These are phyloP conservation scores for Rhipidura dahli DNA, from an alignment of 2,113 vertebrate genomes.

Conservation along the genomic window DNA sequence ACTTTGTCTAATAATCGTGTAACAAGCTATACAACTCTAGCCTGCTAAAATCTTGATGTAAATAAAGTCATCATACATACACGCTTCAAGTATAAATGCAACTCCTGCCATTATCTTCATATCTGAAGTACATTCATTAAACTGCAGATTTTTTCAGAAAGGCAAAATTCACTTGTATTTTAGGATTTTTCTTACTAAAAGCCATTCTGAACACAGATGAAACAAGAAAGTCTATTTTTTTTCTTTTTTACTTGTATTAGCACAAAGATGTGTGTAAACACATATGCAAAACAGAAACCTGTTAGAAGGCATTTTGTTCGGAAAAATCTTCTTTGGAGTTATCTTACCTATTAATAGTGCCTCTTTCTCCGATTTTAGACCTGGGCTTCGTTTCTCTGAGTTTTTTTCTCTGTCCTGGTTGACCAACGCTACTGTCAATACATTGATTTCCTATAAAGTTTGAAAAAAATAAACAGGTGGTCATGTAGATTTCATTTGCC, in stretches of 20 bases:
- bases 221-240: fast-evolving
- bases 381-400: constrained; percentile 73
- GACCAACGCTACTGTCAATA: constrained; percentile 77
- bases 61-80: background rate
- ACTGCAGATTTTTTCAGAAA: background rate
- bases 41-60: background rate
- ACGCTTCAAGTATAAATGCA: background rate
- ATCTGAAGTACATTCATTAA: background rate
- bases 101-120: background rate
- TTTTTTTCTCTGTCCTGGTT: constrained; percentile 82
- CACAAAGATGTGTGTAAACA: background rate
- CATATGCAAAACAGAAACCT: background rate
- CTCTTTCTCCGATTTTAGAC: constrained; percentile 87
- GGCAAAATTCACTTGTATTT: background rate
- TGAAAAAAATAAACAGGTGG: constrained; percentile 27
- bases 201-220: background rate
- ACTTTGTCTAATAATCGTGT: background rate
- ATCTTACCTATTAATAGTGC: constrained; percentile 87
- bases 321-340: background rate
- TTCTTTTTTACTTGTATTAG: background rate
- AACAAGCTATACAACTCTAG: background rate
- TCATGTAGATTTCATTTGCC: constrained; percentile 41
- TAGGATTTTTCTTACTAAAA: background rate
- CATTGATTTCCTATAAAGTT: constrained; percentile 81
- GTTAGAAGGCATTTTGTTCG: background rate